These are phyloP conservation scores for Eulemur albifrons DNA, from an alignment of 2,797 vertebrate species.

Conservation along the genomic window DNA sequence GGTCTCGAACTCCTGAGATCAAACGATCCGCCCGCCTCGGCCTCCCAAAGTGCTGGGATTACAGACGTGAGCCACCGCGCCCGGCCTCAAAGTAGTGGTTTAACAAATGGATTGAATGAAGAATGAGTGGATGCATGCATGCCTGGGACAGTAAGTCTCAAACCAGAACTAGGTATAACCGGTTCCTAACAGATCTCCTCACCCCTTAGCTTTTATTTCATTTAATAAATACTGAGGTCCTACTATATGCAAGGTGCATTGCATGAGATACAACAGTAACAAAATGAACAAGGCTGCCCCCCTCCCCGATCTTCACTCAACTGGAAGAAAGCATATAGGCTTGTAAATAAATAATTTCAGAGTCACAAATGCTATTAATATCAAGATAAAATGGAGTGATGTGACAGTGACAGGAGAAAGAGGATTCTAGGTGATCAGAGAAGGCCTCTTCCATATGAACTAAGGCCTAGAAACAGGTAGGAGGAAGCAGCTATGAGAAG, in stretches of 20 bases:
- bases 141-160: neutral
- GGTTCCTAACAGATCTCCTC: neutral
- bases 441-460: neutral
- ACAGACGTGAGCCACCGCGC: too few relatives aligned
- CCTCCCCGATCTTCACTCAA: neutral
- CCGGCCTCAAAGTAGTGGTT: neutral
- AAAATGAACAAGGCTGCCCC: neutral
- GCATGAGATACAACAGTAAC: neutral
- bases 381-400: neutral
- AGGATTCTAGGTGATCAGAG: neutral
- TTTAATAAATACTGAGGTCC: slow-evolving; percentile 16
- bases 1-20: too few relatives aligned
- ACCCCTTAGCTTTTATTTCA: neutral
- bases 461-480: neutral
- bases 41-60: too few relatives aligned
- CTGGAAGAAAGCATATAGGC: neutral
- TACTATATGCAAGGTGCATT: neutral
- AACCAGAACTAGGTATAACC: neutral
- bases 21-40: too few relatives aligned
- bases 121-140: neutral
- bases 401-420: neutral
- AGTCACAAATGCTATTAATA: neutral
- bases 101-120: neutral
- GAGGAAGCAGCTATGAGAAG: neutral
- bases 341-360: neutral